Conservation (phyloP, 2,113 vertebrate genomes). For the Campylomormyrus tamandua region DNA sequence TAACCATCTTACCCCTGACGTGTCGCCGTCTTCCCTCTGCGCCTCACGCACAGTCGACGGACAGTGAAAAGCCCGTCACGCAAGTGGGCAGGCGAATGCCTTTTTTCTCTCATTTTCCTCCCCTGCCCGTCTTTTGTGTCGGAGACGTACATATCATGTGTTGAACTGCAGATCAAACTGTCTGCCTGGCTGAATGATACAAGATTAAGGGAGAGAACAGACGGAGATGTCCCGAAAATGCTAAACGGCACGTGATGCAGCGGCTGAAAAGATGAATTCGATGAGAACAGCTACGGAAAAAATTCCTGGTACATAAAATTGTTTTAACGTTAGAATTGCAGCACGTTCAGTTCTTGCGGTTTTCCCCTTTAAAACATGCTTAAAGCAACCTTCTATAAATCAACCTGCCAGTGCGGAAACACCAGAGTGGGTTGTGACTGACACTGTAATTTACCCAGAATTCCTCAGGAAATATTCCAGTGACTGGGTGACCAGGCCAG, state of each 20-base stretch:
- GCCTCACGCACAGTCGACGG: slow-evolving; percentile 1
- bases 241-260: background rate
- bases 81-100: background rate
- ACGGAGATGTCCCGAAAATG: background rate
- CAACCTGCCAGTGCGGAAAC: background rate
- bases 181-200: background rate
- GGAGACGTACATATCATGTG: background rate
- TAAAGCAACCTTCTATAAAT: background rate
- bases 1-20: slow-evolving; percentile 14
- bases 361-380: background rate
- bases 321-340: background rate
- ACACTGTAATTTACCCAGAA: background rate
- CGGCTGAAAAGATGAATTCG: background rate
- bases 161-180: background rate
- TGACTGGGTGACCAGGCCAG: background rate
- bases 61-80: background rate
- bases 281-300: background rate
- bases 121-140: background rate
- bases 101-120: background rate
- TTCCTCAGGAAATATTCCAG: background rate
- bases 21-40: slow-evolving; percentile 2
- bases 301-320: background rate
- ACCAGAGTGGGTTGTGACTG: background rate
- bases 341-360: background rate
- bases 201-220: background rate